Percentiles rank a stretch among this genome's conserved stretches.
phyloP scores from a whole-genome alignment of 2,888 invertebrate species.

The Temnothorax rugatulus region DNA sequence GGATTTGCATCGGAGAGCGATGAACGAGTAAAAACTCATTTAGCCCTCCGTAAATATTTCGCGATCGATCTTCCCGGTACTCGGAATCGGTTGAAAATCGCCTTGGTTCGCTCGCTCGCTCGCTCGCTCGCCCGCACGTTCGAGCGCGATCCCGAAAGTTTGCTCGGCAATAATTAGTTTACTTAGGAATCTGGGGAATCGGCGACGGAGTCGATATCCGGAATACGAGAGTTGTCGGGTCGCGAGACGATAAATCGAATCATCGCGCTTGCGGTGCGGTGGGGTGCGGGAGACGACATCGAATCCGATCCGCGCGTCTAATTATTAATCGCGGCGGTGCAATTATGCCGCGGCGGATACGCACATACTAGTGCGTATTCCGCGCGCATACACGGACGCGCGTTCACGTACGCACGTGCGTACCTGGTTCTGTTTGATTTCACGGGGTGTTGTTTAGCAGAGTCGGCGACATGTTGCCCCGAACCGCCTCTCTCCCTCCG shows the following conservation, averaged over 20 bases:
- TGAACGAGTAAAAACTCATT: conserved; percentile 51
- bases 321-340: conserved; percentile 84
- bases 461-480: conserved; percentile 64
- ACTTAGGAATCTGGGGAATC: conserved; percentile 50
- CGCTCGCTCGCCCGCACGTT: background rate
- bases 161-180: conserved; percentile 53
- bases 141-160: conserved; percentile 33
- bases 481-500: background rate
- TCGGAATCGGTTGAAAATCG: conserved; percentile 34
- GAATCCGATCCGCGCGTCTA: conserved; percentile 82
- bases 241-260: conserved; percentile 82
- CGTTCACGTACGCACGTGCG: conserved; percentile 38
- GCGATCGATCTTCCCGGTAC: conserved; percentile 28
- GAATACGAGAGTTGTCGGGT: conserved; percentile 57
- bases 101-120: background rate
- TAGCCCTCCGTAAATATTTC: conserved; percentile 41
- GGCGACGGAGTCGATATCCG: conserved; percentile 78
- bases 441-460: conserved; percentile 72
- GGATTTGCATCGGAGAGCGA: conserved; percentile 40
- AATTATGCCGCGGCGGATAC: conserved; percentile 78
- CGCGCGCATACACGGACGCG: conserved; percentile 30
- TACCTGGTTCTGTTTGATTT: conserved; percentile 73
- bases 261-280: conserved; percentile 68
- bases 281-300: conserved; percentile 69
- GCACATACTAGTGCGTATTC: conserved; percentile 45